phyloP scores from a whole-genome alignment of 2,888 invertebrate genomes.

The Nomada goodeniana region DNA sequence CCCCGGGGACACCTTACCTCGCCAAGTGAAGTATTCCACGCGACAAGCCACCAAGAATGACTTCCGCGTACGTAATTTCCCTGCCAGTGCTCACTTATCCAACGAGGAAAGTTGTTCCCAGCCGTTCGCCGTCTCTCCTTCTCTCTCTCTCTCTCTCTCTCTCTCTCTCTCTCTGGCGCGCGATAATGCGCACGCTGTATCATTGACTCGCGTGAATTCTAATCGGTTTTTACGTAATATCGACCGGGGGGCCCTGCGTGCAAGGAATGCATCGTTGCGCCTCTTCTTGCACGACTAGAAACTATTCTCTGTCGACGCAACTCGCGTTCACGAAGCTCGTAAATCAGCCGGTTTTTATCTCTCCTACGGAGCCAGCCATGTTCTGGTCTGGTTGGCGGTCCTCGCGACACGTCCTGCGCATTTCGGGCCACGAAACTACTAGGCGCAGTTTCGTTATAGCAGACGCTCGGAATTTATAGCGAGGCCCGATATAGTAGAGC shows the following conservation, averaged over 20 bases:
- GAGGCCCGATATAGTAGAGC: not conserved
- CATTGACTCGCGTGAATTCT: constrained; percentile 58
- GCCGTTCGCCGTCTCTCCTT: not conserved
- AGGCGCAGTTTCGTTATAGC: not conserved
- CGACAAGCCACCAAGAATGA: not conserved
- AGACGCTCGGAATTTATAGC: not conserved
- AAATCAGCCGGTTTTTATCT: constrained; percentile 40
- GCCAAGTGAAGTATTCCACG: constrained; percentile 25
- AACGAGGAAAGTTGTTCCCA: constrained; percentile 46
- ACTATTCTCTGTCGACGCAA: constrained; percentile 37
- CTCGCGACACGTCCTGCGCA: not conserved
- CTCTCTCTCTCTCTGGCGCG: not conserved
- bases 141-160: not conserved
- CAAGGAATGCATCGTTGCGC: constrained; percentile 58
- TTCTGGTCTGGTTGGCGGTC: not conserved
- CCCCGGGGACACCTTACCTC: not conserved
- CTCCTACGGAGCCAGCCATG: not conserved
- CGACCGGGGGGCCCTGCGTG: constrained; percentile 43
- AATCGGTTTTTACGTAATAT: constrained; percentile 62
- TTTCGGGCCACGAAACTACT: not conserved
- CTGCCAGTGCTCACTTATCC: not conserved
- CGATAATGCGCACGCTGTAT: constrained; percentile 3
- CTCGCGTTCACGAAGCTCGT: constrained; percentile 21
- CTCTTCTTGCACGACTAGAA: constrained; percentile 38
- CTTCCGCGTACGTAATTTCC: constrained; percentile 48